Percentiles rank a stretch among this genome's conserved stretches.
phyloP scores from a whole-genome alignment of 2,888 invertebrate species.

The Melanophora roralis region DNA sequence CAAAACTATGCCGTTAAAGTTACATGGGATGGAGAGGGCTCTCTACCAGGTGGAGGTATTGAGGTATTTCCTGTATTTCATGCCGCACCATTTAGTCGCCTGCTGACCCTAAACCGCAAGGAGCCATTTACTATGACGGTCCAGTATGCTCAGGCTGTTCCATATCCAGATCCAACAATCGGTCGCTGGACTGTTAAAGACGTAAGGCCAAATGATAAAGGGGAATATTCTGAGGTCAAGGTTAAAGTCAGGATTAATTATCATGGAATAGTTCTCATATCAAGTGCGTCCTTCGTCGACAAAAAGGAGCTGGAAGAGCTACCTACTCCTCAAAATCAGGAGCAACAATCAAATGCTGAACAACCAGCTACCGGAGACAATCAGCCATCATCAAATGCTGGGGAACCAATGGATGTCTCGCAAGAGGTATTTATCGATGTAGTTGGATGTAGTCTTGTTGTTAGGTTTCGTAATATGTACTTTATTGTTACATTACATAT shows the following conservation, averaged over 20 bases:
- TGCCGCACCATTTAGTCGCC: conserved; percentile 93
- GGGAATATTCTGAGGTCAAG: conserved; percentile 96
- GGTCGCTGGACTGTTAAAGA: conserved; percentile 90
- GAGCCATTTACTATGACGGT: conserved; percentile 93
- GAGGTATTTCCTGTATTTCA: conserved; percentile 95
- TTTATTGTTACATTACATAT: conserved; percentile 56
- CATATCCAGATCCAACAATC: conserved; percentile 87
- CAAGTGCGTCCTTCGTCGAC: conserved; percentile 90
- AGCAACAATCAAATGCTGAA: conserved; percentile 69
- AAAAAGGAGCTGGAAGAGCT: conserved; percentile 80
- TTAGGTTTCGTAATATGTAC: conserved; percentile 31
- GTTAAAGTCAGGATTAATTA: conserved; percentile 96
- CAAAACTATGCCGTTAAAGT: conserved; percentile 93
- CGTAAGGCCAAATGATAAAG: conserved; percentile 90
- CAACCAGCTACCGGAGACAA: conserved; percentile 67
- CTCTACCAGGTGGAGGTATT: conserved; percentile 84
- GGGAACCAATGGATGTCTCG: conserved; percentile 78
- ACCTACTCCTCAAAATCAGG: conserved; percentile 70
- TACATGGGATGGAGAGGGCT: conserved; percentile 86
- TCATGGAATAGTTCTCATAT: conserved; percentile 93
- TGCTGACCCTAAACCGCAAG: conserved; percentile 93
- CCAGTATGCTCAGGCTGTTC: conserved; percentile 86
- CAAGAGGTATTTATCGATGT: conserved; percentile 76
- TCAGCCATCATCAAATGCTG: conserved; percentile 68
- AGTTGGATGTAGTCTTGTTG: conserved; percentile 50